Percentiles rank a stretch among this genome's conserved stretches.
Evolutionary conservation across 2,113 vertebrate species (phyloP).

Genomic region (Meriones unguiculatus): DNA sequence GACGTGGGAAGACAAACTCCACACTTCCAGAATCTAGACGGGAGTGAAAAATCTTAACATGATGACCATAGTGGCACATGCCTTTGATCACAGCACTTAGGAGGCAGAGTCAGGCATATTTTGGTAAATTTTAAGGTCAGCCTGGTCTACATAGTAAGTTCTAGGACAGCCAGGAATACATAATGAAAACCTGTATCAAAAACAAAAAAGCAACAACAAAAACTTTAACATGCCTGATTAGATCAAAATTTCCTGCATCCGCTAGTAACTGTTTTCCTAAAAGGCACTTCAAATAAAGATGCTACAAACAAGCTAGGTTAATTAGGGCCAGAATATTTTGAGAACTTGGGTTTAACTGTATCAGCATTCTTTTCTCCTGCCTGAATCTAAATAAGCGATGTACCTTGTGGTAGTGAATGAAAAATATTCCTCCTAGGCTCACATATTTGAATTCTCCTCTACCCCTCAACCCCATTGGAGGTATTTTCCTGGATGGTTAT

Average conservation of each 20-base stretch:
- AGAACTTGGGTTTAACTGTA: neutral
- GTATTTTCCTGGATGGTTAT: neutral
- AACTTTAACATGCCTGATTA: neutral
- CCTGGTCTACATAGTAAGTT: neutral
- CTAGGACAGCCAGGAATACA: neutral
- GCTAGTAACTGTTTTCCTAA: neutral
- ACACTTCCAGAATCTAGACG: neutral
- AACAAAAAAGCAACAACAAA: neutral
- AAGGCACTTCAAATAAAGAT: neutral
- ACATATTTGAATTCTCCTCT: neutral
- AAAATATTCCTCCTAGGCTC: neutral
- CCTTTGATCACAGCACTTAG: neutral
- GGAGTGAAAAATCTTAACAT: neutral
- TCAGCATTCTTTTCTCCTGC: neutral
- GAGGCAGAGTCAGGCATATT: neutral
- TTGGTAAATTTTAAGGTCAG: neutral
- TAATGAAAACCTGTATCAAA: neutral
- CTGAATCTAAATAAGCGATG: neutral
- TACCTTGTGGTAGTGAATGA: neutral
- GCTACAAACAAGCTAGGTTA: neutral
- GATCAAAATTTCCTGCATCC: neutral
- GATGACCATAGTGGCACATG: neutral
- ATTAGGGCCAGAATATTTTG: neutral
- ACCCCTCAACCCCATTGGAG: neutral
- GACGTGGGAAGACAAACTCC: neutral